phyloP scores from a whole-genome alignment of 2,113 vertebrate species.

The Pituophis catenifer region DNA sequence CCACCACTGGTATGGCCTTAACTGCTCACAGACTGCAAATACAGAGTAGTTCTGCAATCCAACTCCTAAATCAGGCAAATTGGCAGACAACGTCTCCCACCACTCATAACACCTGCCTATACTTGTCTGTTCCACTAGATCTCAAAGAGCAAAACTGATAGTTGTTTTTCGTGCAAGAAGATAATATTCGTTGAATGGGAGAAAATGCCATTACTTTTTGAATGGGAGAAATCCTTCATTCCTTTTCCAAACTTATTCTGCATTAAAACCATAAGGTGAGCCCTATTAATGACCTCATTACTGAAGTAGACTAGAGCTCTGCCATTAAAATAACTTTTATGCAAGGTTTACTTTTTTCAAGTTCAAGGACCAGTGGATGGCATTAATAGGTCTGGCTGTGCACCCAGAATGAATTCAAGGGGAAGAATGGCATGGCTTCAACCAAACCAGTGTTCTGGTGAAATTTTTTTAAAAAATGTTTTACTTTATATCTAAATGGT shows the following conservation, averaged over 20 bases:
- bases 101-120: neutral
- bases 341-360: neutral
- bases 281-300: neutral
- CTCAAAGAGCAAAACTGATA: neutral
- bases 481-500: neutral
- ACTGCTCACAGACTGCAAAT: neutral
- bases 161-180: neutral
- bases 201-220: neutral
- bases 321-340: neutral
- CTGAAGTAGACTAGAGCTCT: neutral
- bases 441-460: neutral
- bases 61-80: neutral
- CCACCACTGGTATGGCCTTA: neutral
- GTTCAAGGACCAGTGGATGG: neutral
- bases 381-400: neutral
- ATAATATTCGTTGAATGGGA: neutral
- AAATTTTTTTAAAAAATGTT: neutral
- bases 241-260: neutral
- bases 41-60: neutral
- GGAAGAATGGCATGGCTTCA: too few relatives aligned
- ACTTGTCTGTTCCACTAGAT: neutral
- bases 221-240: neutral
- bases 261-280: neutral
- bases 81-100: neutral
- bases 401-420: neutral